Evolutionary conservation across 2,888 invertebrate species (phyloP).

Genomic region (Drosophila kokeensis): DNA sequence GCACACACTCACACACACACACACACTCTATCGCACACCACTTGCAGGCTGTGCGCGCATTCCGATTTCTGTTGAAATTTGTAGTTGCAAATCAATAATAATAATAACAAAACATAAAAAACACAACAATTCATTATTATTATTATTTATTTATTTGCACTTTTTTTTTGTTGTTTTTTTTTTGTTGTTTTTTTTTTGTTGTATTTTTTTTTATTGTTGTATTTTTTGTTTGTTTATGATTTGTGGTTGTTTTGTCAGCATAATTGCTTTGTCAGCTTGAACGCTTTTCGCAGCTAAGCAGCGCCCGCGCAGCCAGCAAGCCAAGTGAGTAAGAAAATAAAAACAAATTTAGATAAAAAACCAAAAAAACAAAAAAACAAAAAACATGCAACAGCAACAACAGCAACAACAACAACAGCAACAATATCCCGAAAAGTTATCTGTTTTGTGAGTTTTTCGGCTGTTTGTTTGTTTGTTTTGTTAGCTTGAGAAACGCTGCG

Average conservation of each 20-base stretch:
- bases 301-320: conserved; percentile 23
- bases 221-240: conserved; percentile 19
- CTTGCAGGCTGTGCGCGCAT: conserved; percentile 23
- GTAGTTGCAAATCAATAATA: conserved; percentile 16
- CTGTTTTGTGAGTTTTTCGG: conserved; percentile 14
- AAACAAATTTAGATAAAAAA: background rate
- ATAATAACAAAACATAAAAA: background rate
- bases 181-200: conserved; percentile 1
- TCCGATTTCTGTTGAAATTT: conserved; percentile 23
- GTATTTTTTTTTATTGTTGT: background rate
- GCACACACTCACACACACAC: background rate
- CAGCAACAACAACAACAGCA: conserved; percentile 3
- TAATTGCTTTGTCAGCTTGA: conserved; percentile 30
- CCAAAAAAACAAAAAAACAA: background rate
- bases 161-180: background rate
- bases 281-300: conserved; percentile 14
- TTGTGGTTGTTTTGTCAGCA: conserved; percentile 25
- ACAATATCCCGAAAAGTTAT: conserved; percentile 24
- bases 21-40: background rate
- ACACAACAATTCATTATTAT: conserved; percentile 21
- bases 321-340: conserved; percentile 35
- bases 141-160: conserved; percentile 7
- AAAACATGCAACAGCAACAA: background rate
- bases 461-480: conserved; percentile 18
- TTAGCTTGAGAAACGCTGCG: conserved; percentile 32